A percentile compares a stretch with the other conserved stretches of the same genome.
phyloP scores from a whole-genome alignment of 2,113 vertebrate genomes.

The Sceloporus undulatus region DNA sequence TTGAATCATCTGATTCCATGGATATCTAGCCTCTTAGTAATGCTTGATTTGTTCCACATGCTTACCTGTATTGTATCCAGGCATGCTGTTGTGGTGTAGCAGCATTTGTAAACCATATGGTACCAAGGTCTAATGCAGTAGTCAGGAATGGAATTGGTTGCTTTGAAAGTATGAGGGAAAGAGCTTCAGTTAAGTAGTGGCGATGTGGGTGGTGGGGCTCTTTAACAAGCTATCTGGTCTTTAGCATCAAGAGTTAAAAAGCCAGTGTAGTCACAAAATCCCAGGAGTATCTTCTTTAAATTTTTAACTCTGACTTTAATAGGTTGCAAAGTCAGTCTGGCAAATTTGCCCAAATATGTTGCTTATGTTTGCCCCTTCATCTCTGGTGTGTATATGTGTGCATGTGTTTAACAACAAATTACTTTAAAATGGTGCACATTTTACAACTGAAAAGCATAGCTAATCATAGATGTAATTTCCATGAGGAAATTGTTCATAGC shows the following conservation, averaged over 20 bases:
- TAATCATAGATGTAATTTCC: conserved; percentile 71
- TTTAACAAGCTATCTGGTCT: background rate
- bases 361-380: conserved; percentile 46
- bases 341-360: conserved; percentile 36
- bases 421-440: conserved; percentile 62
- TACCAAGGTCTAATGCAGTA: background rate
- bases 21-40: conserved; percentile 10
- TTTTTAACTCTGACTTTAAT: conserved; percentile 43
- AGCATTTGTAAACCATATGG: conserved; percentile 3
- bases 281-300: background rate
- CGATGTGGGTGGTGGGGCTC: too few relatives aligned
- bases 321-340: conserved; percentile 53
- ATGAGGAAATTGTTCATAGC: conserved; percentile 49
- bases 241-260: background rate
- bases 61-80: background rate
- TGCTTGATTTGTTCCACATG: conserved; percentile 38
- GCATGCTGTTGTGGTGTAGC: background rate
- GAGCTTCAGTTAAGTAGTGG: background rate
- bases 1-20: background rate
- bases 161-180: conserved; percentile 14
- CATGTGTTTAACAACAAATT: conserved; percentile 56
- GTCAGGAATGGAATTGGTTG: background rate
- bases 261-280: conserved; percentile 25
- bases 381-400: conserved; percentile 56
- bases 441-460: conserved; percentile 47